Percentiles rank a stretch among this genome's conserved stretches.
These are phyloP conservation scores for Dascyllus trimaculatus DNA, from an alignment of 2,113 vertebrate species.

Conservation along the genomic window DNA sequence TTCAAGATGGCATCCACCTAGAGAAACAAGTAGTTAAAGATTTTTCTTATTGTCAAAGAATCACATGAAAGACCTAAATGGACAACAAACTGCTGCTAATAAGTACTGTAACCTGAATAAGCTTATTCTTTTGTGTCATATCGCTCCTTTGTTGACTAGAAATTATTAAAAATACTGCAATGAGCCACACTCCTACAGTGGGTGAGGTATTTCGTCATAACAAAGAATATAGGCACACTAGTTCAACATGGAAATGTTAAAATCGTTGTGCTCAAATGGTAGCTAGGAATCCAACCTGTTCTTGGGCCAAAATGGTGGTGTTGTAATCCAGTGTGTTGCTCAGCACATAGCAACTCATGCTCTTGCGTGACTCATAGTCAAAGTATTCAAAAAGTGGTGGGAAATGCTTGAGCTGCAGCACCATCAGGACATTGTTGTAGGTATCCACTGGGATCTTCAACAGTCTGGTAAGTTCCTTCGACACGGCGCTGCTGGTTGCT, in stretches of 20 bases:
- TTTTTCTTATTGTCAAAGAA: no score
- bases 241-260: no score
- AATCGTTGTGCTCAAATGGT: no score
- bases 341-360: slow-evolving; percentile 98
- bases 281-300: slow-evolving; percentile 87
- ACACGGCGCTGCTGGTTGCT: slow-evolving; percentile 98
- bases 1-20: slow-evolving; percentile 97
- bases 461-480: slow-evolving; percentile 96
- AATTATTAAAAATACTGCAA: no score
- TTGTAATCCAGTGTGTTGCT: slow-evolving; percentile 97
- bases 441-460: slow-evolving; percentile 98
- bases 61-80: no score
- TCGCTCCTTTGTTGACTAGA: no score
- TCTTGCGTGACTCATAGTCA: slow-evolving; percentile 97
- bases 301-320: slow-evolving; percentile 95
- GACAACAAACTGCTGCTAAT: background rate
- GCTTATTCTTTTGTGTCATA: no score
- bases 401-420: slow-evolving; percentile 97
- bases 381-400: slow-evolving; percentile 98
- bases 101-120: no score
- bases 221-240: no score
- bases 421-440: slow-evolving; percentile 96
- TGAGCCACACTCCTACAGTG: no score
- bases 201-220: no score
- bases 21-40: background rate